Conservation (phyloP, 2,888 invertebrate genomes). For the Macrosiphum euphorbiae region DNA sequence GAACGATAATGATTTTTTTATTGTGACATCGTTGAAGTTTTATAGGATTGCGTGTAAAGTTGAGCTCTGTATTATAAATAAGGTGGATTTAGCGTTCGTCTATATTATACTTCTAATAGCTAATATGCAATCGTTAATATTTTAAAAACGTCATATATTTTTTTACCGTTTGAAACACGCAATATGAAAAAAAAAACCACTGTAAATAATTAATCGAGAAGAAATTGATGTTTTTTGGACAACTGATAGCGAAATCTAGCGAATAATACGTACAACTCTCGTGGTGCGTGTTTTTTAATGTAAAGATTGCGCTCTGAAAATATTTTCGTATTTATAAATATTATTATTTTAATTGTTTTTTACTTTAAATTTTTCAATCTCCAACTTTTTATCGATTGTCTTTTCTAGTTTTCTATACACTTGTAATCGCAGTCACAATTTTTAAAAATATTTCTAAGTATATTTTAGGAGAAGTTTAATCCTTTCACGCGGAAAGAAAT, state of each 20-base stretch:
- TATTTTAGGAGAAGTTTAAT: no score
- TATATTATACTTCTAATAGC: neutral
- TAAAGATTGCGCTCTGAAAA: neutral
- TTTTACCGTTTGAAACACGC: constrained; percentile 30
- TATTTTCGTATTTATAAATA: no score
- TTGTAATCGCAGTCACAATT: no score
- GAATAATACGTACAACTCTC: neutral
- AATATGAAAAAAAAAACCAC: neutral
- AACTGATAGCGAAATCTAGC: neutral
- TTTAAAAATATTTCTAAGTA: no score
- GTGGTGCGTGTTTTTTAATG: no score
- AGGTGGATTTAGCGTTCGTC: neutral
- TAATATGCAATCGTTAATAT: constrained; percentile 50
- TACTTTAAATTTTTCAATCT: no score
- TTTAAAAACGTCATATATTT: constrained; percentile 16
- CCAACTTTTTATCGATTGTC: no score
- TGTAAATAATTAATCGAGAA: neutral
- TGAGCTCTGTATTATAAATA: constrained; percentile 26
- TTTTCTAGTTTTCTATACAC: no score
- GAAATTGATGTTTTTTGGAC: neutral
- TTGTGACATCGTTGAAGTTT: neutral
- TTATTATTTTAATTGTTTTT: no score
- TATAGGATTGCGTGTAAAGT: constrained; percentile 41
- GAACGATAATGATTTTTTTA: constrained; percentile 34
- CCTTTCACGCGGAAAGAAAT: no score